phyloP scores from a whole-genome alignment of 2,888 invertebrate genomes.

The Amblyjoppa proteus region DNA sequence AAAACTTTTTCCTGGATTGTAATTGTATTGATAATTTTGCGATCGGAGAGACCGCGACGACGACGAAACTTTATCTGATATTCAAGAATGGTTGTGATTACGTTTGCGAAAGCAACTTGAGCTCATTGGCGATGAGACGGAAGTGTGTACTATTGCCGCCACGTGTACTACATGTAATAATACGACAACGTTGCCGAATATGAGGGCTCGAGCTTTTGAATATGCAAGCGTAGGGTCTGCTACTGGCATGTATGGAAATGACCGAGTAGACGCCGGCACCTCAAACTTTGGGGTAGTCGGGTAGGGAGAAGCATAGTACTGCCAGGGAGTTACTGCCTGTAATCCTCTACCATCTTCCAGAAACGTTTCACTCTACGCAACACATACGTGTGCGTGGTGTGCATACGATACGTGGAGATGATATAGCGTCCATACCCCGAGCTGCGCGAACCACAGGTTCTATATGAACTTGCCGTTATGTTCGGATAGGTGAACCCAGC shows the following conservation, averaged over 20 bases:
- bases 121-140: conserved; percentile 45
- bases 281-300: conserved; percentile 59
- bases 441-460: neutral
- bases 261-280: conserved; percentile 58
- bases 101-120: conserved; percentile 50
- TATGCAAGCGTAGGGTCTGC: conserved; percentile 56
- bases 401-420: conserved; percentile 7
- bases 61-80: conserved; percentile 31
- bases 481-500: conserved; percentile 13
- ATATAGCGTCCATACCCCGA: conserved; percentile 39
- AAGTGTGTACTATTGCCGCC: conserved; percentile 32
- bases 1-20: no score
- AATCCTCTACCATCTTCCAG: conserved; percentile 38
- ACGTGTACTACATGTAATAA: conserved; percentile 54
- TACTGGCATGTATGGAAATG: conserved; percentile 68
- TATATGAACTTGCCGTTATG: conserved; percentile 35
- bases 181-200: conserved; percentile 60
- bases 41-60: conserved; percentile 32
- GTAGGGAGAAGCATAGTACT: conserved; percentile 15
- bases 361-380: conserved; percentile 23
- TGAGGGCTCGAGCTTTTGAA: conserved; percentile 63
- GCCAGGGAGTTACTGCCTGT: conserved; percentile 24
- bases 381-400: conserved; percentile 27
- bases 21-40: conserved; percentile 18
- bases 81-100: conserved; percentile 52